Evolutionary conservation across 2,888 invertebrate genomes (phyloP).

Genomic region (Brenthis ino): DNA sequence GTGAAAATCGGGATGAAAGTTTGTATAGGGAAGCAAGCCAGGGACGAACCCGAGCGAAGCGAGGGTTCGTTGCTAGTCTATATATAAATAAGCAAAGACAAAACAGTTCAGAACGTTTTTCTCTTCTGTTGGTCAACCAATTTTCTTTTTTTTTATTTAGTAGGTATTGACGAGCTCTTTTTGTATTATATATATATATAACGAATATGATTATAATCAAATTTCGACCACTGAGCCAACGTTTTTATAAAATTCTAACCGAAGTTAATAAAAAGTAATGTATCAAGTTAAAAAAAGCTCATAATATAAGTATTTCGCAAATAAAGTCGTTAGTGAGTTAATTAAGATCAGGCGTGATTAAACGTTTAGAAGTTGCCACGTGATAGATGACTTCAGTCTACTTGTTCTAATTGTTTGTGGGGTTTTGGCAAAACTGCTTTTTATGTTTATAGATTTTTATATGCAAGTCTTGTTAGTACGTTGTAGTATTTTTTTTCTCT

Average conservation of each 20-base stretch:
- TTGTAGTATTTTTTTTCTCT: too few relatives aligned
- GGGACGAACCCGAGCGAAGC: too few relatives aligned
- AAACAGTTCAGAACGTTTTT: too few relatives aligned
- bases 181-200: too few relatives aligned
- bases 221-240: background rate
- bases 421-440: constrained; percentile 17
- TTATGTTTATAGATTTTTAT: constrained; percentile 2
- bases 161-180: too few relatives aligned
- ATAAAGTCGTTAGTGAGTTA: constrained; percentile 66
- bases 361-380: constrained; percentile 58
- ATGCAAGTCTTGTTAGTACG: background rate
- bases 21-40: too few relatives aligned
- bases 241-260: background rate
- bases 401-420: constrained; percentile 36
- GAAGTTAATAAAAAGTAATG: constrained; percentile 3
- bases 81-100: too few relatives aligned
- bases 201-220: background rate
- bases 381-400: constrained; percentile 63
- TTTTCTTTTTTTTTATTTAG: too few relatives aligned
- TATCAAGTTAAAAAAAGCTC: constrained; percentile 33
- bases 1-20: too few relatives aligned
- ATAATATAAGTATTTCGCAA: constrained; percentile 51
- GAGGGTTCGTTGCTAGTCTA: too few relatives aligned
- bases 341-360: constrained; percentile 74
- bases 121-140: too few relatives aligned